A percentile compares a stretch with the other conserved stretches of the same genome.
These are phyloP conservation scores for Otus scops DNA, from an alignment of 2,797 vertebrate genomes.

Conservation along the genomic window DNA sequence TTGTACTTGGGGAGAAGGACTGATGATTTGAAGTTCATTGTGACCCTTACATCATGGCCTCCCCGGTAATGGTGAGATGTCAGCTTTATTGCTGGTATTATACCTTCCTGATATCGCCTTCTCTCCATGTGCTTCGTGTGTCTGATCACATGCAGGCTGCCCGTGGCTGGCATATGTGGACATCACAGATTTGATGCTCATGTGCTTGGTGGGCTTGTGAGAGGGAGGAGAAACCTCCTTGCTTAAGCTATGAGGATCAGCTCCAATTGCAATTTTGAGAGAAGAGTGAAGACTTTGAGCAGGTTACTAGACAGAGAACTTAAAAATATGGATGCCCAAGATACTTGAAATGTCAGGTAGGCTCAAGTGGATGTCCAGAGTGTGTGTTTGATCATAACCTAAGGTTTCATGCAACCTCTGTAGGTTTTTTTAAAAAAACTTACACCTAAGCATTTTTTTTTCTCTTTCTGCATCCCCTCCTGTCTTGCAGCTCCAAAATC, in stretches of 20 bases:
- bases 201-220: not conserved
- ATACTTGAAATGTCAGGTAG: not conserved
- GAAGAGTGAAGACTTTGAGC: not conserved
- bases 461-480: not conserved
- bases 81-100: not conserved
- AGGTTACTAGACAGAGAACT: not conserved
- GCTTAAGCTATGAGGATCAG: not conserved
- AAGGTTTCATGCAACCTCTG: not conserved
- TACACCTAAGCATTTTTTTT: not conserved
- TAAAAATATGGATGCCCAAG: not conserved
- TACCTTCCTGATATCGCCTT: not conserved
- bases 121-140: fast-evolving
- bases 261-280: not conserved
- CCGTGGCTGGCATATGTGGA: not conserved
- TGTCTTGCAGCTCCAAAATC: conserved; percentile 77
- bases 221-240: not conserved
- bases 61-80: not conserved
- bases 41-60: not conserved
- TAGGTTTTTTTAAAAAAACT: not conserved
- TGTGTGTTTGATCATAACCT: not conserved
- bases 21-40: not conserved
- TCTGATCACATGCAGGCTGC: not conserved
- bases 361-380: not conserved
- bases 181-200: not conserved
- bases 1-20: not conserved